Percentiles rank a stretch among this genome's conserved stretches.
Conservation (phyloP, 2,888 invertebrate species). For the Sinohyriopsis cumingii region DNA sequence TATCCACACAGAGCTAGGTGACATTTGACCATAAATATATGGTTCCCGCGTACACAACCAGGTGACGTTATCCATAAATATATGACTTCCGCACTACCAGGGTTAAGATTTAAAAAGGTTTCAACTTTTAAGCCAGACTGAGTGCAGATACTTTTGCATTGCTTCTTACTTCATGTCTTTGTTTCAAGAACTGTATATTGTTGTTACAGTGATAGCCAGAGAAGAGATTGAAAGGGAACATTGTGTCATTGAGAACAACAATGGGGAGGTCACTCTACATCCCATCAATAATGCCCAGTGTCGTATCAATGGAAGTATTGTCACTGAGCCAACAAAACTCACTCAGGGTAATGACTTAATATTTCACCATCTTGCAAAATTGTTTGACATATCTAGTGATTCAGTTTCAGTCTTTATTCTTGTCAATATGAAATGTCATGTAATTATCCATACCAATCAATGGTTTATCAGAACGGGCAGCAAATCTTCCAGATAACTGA, state of each 20-base stretch:
- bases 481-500: too few relatives aligned
- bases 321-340: constrained; percentile 54
- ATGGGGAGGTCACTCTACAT: constrained; percentile 52
- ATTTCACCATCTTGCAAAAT: too few relatives aligned
- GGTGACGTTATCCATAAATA: too few relatives aligned
- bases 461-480: too few relatives aligned
- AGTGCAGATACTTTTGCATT: background rate
- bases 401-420: background rate
- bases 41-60: too few relatives aligned
- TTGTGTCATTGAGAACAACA: constrained; percentile 57
- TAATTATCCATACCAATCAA: too few relatives aligned
- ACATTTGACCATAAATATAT: too few relatives aligned
- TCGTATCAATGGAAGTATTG: constrained; percentile 59
- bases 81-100: too few relatives aligned
- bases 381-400: background rate
- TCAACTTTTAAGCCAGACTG: too few relatives aligned
- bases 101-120: background rate
- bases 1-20: too few relatives aligned
- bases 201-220: constrained; percentile 42
- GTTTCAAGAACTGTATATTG: too few relatives aligned
- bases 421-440: too few relatives aligned
- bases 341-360: constrained; percentile 54
- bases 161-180: background rate
- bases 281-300: constrained; percentile 58
- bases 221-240: constrained; percentile 61